Evolutionary conservation across 2,113 vertebrate genomes (phyloP).

Genomic region (Sphaerodactylus townsendi): DNA sequence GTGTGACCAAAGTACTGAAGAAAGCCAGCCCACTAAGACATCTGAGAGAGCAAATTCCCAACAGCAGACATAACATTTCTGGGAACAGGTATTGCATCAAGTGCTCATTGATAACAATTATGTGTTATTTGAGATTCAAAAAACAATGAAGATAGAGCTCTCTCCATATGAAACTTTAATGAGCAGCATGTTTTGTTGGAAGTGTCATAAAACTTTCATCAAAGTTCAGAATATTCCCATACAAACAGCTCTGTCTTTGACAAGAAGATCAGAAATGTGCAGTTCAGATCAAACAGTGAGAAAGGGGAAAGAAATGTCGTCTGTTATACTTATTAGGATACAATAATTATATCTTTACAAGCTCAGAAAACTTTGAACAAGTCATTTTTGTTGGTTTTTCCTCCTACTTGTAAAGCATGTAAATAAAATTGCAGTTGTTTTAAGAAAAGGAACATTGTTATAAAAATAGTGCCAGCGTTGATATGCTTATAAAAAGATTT

Average conservation of each 20-base stretch:
- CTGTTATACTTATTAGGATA: constrained; percentile 68
- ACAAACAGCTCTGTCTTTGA: constrained; percentile 66
- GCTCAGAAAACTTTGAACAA: constrained; percentile 53
- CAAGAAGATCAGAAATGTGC: constrained; percentile 70
- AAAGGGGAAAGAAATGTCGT: constrained; percentile 53
- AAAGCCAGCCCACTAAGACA: neutral
- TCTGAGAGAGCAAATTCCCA: constrained; percentile 13
- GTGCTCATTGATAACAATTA: constrained; percentile 58
- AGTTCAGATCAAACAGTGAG: constrained; percentile 68
- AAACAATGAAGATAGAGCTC: constrained; percentile 62
- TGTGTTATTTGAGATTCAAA: constrained; percentile 66
- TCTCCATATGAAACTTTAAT: constrained; percentile 64
- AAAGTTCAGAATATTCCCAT: constrained; percentile 68
- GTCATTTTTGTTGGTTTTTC: constrained; percentile 31
- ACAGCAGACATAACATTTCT: constrained; percentile 42
- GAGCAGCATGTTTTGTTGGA: constrained; percentile 66
- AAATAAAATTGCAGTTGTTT: constrained; percentile 17
- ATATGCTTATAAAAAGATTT: neutral
- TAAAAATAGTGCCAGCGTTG: neutral
- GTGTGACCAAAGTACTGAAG: neutral
- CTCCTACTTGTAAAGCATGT: constrained; percentile 39
- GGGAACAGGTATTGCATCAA: constrained; percentile 55
- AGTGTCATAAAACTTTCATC: constrained; percentile 71
- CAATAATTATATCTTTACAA: constrained; percentile 63
- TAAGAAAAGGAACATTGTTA: neutral